These are phyloP conservation scores for Drosophila tristis DNA, from an alignment of 1,140 invertebrate genomes.

Conservation along the genomic window DNA sequence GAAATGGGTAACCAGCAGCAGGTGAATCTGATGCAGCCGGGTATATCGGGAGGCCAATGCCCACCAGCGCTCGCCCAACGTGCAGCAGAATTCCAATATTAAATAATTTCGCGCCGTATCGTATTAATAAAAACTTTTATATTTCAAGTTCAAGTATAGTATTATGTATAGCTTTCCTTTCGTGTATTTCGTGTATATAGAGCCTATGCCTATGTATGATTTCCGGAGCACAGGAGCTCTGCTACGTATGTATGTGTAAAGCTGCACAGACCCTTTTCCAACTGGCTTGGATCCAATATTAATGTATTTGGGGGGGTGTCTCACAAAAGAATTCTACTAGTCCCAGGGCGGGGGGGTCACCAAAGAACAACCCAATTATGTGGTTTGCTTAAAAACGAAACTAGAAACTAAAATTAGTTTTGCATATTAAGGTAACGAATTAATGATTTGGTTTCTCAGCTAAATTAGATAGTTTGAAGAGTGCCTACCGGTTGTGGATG, in stretches of 20 bases:
- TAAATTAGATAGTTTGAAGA: constrained; percentile 47
- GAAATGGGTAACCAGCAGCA: too few species aligned
- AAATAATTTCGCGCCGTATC: too few species aligned
- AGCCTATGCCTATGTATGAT: constrained; percentile 51
- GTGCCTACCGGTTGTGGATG: too few species aligned
- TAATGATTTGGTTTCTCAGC: constrained; percentile 47
- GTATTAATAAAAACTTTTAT: too few species aligned
- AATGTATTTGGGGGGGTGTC: too few species aligned
- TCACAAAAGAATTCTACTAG: too few species aligned
- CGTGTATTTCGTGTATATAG: constrained; percentile 29
- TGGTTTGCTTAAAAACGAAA: constrained; percentile 58
- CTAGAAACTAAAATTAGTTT: constrained; percentile 53
- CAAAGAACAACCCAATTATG: constrained; percentile 53
- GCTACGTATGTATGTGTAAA: constrained; percentile 32
- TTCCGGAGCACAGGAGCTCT: constrained; percentile 55
- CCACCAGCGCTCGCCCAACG: too few species aligned
- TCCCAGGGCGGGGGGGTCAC: background rate
- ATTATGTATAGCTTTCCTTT: too few species aligned
- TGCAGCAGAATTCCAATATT: too few species aligned
- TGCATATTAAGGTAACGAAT: constrained; percentile 5
- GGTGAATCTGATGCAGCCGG: too few species aligned
- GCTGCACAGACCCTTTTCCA: constrained; percentile 22
- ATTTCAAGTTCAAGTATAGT: too few species aligned
- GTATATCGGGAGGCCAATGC: too few species aligned
- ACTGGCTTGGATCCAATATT: constrained; percentile 18